A percentile compares a stretch with the other conserved stretches of the same genome.
Conservation (phyloP, 1,140 invertebrate genomes). For the Chionoecetes opilio region DNA sequence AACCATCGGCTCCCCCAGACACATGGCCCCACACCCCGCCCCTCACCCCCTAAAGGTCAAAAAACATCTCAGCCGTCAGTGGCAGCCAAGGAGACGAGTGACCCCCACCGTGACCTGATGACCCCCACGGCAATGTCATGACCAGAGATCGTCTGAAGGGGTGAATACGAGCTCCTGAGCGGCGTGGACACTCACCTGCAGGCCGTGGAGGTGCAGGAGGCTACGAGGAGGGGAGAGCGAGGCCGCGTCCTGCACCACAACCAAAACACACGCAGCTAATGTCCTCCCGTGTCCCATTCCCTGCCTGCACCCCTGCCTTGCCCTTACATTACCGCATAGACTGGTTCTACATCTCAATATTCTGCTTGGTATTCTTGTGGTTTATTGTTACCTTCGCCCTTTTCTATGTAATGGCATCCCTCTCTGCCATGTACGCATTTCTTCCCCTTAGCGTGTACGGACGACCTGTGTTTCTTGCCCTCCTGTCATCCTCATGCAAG, state of each 20-base stretch:
- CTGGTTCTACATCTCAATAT: no score
- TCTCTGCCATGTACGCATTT: no score
- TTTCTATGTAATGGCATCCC: no score
- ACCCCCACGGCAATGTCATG: neutral
- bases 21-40: neutral
- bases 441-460: no score
- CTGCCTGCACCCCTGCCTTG: neutral
- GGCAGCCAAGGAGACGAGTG: neutral
- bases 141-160: neutral
- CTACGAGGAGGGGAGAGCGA: neutral
- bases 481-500: no score
- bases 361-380: no score
- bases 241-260: slow-evolving; percentile 41
- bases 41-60: neutral
- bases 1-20: neutral
- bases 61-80: slow-evolving; percentile 3
- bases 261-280: slow-evolving; percentile 55
- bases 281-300: slow-evolving; percentile 40
- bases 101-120: neutral
- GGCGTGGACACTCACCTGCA: neutral
- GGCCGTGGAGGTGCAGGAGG: slow-evolving; percentile 5
- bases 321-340: neutral
- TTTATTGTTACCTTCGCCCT: no score
- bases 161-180: neutral
- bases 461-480: no score